These are phyloP conservation scores for Salvator merianae DNA, from an alignment of 2,113 vertebrate species.

Conservation along the genomic window DNA sequence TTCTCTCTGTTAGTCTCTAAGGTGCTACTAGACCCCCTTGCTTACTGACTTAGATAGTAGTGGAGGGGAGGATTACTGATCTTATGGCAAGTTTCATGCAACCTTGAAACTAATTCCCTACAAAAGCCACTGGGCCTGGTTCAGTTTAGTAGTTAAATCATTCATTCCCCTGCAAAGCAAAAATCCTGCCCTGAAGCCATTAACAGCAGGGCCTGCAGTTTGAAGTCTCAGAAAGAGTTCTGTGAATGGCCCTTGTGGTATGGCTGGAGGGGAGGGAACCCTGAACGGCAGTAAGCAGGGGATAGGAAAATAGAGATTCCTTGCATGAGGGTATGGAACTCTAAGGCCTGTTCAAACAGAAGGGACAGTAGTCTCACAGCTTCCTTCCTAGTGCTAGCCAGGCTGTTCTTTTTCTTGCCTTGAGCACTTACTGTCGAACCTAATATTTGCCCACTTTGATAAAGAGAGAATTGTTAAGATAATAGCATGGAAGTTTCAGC, in stretches of 20 bases:
- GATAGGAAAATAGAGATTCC: conserved; percentile 55
- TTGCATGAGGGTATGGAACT: conserved; percentile 72
- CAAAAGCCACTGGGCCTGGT: conserved; percentile 49
- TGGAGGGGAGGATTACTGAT: conserved; percentile 35
- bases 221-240: conserved; percentile 70
- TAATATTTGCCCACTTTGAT: conserved; percentile 75
- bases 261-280: conserved; percentile 59
- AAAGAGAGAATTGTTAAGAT: conserved; percentile 70
- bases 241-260: conserved; percentile 58
- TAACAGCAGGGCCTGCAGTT: conserved; percentile 70
- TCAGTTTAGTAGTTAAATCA: conserved; percentile 64
- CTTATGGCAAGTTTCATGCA: conserved; percentile 53
- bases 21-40: no score
- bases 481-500: conserved; percentile 71
- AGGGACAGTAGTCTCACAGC: conserved; percentile 49
- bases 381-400: conserved; percentile 57
- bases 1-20: no score
- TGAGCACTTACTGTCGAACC: conserved; percentile 61
- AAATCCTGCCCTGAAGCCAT: conserved; percentile 70
- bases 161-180: conserved; percentile 61
- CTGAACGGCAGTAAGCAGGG: conserved; percentile 14
- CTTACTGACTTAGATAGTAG: not conserved
- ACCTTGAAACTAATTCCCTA: conserved; percentile 64
- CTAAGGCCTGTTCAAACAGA: conserved; percentile 66
- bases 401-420: conserved; percentile 54